phyloP scores from a whole-genome alignment of 1,140 invertebrate genomes.

The Apis laboriosa region DNA sequence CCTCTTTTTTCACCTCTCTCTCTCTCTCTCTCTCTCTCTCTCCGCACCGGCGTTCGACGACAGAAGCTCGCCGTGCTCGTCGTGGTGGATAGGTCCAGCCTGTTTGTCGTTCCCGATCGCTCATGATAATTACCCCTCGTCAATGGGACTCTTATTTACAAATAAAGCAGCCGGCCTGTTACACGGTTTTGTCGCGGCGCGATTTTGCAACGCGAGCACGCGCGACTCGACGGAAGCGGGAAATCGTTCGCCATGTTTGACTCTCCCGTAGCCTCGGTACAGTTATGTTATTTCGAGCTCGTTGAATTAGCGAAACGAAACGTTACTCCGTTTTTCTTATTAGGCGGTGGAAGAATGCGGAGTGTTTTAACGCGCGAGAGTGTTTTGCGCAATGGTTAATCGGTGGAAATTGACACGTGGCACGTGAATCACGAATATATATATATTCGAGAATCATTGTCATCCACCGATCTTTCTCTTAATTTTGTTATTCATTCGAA shows the following conservation, averaged over 20 bases:
- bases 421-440: too few relatives aligned
- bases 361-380: background rate
- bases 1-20: background rate
- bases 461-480: too few relatives aligned
- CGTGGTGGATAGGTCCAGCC: slow-evolving; percentile 9
- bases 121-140: slow-evolving; percentile 42
- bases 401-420: too few relatives aligned
- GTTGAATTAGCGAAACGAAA: background rate
- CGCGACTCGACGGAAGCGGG: slow-evolving; percentile 20
- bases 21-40: background rate
- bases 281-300: background rate
- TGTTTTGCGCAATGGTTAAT: too few relatives aligned
- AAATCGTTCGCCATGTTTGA: background rate
- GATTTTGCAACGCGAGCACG: slow-evolving; percentile 33
- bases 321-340: background rate
- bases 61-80: background rate
- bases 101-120: slow-evolving; percentile 35
- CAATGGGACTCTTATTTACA: slow-evolving; percentile 40
- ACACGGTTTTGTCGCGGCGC: slow-evolving; percentile 26
- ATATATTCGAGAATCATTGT: too few relatives aligned
- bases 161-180: slow-evolving; percentile 45
- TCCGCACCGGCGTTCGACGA: background rate
- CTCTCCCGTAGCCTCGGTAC: background rate
- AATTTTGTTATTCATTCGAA: too few relatives aligned
- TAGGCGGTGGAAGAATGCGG: too few relatives aligned